Evolutionary conservation across 2,113 vertebrate species (phyloP), one percentile per base, ranked within the genome.

Genomic region (Grammomys surdaster): DNA sequence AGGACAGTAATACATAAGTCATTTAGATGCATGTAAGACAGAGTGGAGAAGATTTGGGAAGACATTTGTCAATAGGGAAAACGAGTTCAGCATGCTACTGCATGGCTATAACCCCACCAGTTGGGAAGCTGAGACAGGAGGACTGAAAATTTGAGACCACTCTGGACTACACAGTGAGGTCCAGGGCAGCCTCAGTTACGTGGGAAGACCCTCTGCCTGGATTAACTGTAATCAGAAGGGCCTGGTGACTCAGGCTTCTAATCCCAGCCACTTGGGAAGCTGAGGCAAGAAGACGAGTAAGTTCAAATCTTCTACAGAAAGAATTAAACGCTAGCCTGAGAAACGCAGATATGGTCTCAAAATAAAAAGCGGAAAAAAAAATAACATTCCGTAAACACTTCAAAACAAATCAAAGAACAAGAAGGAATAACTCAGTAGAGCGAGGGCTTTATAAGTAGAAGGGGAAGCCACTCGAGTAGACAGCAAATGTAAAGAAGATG

Each of bases 91-190:
- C 43, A 11, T 40, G 48, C 16, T 22, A 26, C 1, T 7, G 17
- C 4, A 54, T 0, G 20, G 6, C 26, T 28, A 3, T 1, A n/a
- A 51, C n/a, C 31, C 20, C 17, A 46, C 17, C 26, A 54, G 31
- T 16, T 87, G 33, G 19, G 7, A 87, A 36, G 46, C 31, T 70
- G 46, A 69, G 17, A 12, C 20, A n/a, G 46, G 84, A 51, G 5
- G 19, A 13, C 28, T 75, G 24, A 19, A 40, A 31, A 9, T 20
- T 56, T 22, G 48, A 54, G 8, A 67, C 67, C 28, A 54, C 4
- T 8, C 11, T 69, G 31, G 65, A 5, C 28, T 67, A 28, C 24
- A 28, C 1, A 54, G 31, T 87, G 31, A 24, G 19, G 13, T 70
- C 46, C 13, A n/a, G 28, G 28, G 17, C 5, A 87, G 31, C 84